Evolutionary conservation across 2,113 vertebrate genomes (phyloP), one percentile per base, ranked within the genome.

Genomic region (Bagarius yarrelli): DNA sequence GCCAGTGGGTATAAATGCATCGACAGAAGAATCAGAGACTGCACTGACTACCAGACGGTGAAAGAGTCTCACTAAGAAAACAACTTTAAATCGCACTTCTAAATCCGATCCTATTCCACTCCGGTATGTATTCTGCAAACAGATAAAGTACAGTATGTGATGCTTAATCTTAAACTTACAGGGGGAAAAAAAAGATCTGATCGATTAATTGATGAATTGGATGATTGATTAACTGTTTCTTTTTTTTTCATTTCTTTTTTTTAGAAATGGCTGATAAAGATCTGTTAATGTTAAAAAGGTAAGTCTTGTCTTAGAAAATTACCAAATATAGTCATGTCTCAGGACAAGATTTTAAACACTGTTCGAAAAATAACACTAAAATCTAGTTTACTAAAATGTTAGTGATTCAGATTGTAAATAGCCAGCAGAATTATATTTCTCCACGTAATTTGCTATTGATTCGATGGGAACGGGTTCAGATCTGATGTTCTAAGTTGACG

Each of bases 241-340:
- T 32, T 0, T 50, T 32, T 1, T 19, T n/a, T 19, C 25, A 8
- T 55, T 69, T 32, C 18, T 21, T 5, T 30, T 44, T 79, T 70
- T 57, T 14, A 69, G 77, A 69, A 44, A 80, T 80, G 79, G 67
- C 56, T 34, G n/a, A 36, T 14, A 73, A 34, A 23, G 27, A 63
- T 50, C 53, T 81, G 19, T 80, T 34, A 23, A 9, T 18, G 6
- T 4, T 80, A 23, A 25, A 72, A 63, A 73, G 57, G 79, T 81
- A 53, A 81, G 69, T 18, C 5, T 73, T n/a, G 27, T 34, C 13
- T 15, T n/a, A n/a, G n/a, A n/a, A n/a, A n/a, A n/a, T n/a, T n/a
- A n/a, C n/a, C n/a, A n/a, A n/a, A n/a, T n/a, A n/a, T n/a, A n/a
- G n/a, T n/a, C n/a, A n/a, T n/a, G n/a, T n/a, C n/a, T n/a, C n/a